Base-by-base conservation (phyloP, 2,113 vertebrate species). In the Pseudorectes ferrugineus region DNA sequence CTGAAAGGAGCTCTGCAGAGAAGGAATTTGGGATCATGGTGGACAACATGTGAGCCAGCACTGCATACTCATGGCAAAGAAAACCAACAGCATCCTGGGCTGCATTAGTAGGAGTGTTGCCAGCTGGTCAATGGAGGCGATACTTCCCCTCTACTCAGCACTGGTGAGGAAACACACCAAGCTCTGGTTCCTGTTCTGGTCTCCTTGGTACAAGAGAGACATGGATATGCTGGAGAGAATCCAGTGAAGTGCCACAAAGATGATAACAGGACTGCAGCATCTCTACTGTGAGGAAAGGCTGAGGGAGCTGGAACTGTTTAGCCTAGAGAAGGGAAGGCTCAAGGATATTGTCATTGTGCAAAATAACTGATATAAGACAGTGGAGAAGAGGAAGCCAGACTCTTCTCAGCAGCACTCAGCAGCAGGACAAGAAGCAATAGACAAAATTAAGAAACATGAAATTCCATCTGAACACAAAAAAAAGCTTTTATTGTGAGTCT, bases 51-150 rank as follows among this genome's bases (percentile, higher is more conserved):
- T 51, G 14, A 71, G 12, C 51, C 61, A 58, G 28, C 24, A 24
- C 14, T 33, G 25, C 13, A 12, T 20, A 5, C 35, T 42, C 49
- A 11, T 18, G 23, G 20, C 29, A 45, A 67, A 42, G 62, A 43
- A 28, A 8, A 33, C 33, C 63, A 33, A 5, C 22, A 79, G 23
- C 29, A n/a, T 62, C 46, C 35, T 14, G 7, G 55, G 10, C 20
- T 86, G 33, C 62, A 18, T n/a, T 62, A 46, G 14, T 19, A 33
- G 18, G 26, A 42, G 5, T 10, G 9, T 11, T 70, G 45, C 10
- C 54, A 84, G 23, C 8, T 21, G 14, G 23, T 23, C 0, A 1
- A 1, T 23, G n/a, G 45, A 33, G 11, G 7, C 1, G 2, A 38
- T 87, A 31, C 12, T 62, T 68, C 10, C 43, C 7, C 10, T 77